These are phyloP conservation scores for Lophotriccus pileatus DNA, from an alignment of 2,797 vertebrate species.

Conservation along the genomic window DNA sequence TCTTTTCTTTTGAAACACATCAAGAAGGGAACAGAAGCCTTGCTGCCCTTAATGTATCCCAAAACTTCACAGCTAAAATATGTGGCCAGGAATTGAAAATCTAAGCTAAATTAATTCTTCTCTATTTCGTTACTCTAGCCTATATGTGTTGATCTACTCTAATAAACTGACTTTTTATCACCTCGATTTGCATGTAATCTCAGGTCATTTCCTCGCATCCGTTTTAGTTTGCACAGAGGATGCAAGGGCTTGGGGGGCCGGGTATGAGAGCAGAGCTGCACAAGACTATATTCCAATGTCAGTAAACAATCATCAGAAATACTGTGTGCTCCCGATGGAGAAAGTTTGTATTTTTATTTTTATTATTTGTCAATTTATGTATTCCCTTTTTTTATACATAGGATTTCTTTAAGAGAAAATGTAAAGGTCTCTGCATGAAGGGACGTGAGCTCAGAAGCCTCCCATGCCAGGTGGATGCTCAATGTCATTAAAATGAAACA, in stretches of 20 bases:
- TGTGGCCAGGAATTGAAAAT: not conserved
- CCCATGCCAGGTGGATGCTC: not conserved
- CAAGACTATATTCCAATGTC: not conserved
- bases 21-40: not conserved
- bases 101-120: not conserved
- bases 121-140: not conserved
- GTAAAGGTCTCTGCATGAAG: not conserved
- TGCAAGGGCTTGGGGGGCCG: accelerated
- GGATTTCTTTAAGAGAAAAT: not conserved
- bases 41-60: not conserved
- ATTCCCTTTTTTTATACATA: not conserved
- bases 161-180: not conserved
- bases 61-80: not conserved
- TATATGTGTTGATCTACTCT: not conserved
- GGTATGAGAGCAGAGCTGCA: accelerated
- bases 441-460: not conserved
- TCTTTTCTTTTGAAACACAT: not conserved
- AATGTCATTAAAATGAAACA: not conserved
- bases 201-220: accelerated
- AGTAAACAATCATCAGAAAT: not conserved
- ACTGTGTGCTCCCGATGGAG: not conserved
- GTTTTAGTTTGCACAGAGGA: not conserved
- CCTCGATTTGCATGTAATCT: not conserved
- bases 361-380: not conserved
- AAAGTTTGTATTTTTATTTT: not conserved